Evolutionary conservation across 2,113 vertebrate genomes (phyloP), one percentile per base, ranked within the genome.

Genomic region (Galbula dea): DNA sequence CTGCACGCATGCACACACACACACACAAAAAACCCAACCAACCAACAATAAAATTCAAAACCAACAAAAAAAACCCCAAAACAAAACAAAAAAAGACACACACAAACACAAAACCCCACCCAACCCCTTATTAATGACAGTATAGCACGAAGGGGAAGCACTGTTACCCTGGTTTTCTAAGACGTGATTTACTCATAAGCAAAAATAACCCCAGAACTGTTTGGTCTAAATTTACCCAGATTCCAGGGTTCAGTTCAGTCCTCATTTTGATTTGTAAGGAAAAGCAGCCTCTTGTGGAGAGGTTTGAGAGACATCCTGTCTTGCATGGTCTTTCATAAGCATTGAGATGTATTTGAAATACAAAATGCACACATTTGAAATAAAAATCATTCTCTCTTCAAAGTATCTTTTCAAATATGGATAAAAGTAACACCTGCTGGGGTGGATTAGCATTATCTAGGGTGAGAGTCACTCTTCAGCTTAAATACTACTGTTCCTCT

Each of bases 391-490:
- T 81, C 22, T 80, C 9, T 85, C 54, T 93, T 94, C 83, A 71
- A 86, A 95, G 76, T 88, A 39, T 59, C 72, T 94, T 94, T 90
- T 95, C 39, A 81, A 30, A 59, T 67, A 9, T 2, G 27, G 55
- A 91, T 93, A 71, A 74, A 91, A 95, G 89, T 82, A 66, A 89
- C 72, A 83, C 43, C 59, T 88, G 59, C 54, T 22, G 34, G n/a
- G 29, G 26, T 86, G 75, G 63, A 91, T 93, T 95, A 95, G 34
- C 39, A 82, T 88, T 93, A 88, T 86, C 72, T 90, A 54, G 43
- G 57, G 57, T 80, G 75, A 81, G 59, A 63, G 77, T 94, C 48
- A 57, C 32, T 89, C 29, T 83, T 91, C 36, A 71, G 36, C 36
- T 88, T 85, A 61, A 88, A 83, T 55, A 37, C 51, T 77, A 10